These are phyloP conservation scores for Lasius platythorax DNA, from an alignment of 2,888 invertebrate genomes.

Conservation along the genomic window DNA sequence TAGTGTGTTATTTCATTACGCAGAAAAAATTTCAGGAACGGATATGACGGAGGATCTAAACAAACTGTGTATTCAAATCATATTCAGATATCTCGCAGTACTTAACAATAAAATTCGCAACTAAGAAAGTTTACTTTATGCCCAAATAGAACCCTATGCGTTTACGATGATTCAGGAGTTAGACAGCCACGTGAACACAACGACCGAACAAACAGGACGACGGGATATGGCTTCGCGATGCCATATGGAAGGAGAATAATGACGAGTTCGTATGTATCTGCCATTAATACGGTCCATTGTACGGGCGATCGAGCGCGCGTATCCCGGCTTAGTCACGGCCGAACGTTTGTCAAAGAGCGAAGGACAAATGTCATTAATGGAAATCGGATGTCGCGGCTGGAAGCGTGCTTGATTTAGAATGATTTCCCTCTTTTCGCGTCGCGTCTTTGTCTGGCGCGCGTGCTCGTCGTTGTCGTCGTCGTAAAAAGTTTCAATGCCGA, in stretches of 20 bases:
- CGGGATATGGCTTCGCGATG: background rate
- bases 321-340: conserved; percentile 12
- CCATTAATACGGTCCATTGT: conserved; percentile 40
- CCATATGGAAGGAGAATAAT: background rate
- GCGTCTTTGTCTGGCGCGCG: background rate
- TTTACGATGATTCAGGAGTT: conserved; percentile 1
- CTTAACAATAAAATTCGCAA: background rate
- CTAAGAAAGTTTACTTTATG: background rate
- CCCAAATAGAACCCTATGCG: background rate
- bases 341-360: conserved; percentile 43
- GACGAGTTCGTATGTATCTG: background rate
- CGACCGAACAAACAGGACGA: background rate
- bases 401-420: conserved; percentile 12
- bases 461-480: background rate
- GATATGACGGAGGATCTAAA: background rate
- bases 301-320: conserved; percentile 22
- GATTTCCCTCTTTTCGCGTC: conserved; percentile 21
- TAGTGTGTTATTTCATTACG: background rate
- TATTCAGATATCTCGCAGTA: background rate
- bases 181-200: background rate
- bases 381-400: conserved; percentile 46
- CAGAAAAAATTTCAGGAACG: background rate
- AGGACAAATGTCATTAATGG: conserved; percentile 47
- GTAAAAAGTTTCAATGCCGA: background rate
- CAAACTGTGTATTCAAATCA: background rate